Base-by-base conservation (phyloP, 2,888 invertebrate species). In the Acrocyrtus sp. region DNA sequence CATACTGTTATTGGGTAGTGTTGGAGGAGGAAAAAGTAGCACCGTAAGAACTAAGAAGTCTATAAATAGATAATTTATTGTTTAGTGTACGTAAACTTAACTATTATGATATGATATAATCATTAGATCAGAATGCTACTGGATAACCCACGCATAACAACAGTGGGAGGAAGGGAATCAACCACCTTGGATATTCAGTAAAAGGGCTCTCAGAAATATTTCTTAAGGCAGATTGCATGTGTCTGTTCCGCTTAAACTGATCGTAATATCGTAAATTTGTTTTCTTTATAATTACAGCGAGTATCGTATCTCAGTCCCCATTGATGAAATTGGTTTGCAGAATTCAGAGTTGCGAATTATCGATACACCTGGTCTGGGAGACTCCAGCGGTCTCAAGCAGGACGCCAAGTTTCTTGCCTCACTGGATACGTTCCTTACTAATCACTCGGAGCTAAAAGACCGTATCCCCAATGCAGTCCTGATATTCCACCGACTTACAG, bases 11-110 rank as follows among this genome's bases (percentile, higher is more conserved):
- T 12, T 77, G 8, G 76, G 76, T 27, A 12, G 62, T 0, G 68
- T 65, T 3, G 74, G 74, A 15, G 39, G 72, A n/a, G 76, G 76
- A 34, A 77, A 77, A 57, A 74, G 70, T n/a, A 51, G 45, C 6
- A 47, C 76, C 1, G 76, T 77, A 72, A 63, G 54, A 63, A 27
- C 22, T 41, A 53, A 51, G n/a, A n/a, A n/a, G n/a, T n/a, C n/a
- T n/a, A n/a, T n/a, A n/a, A n/a, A n/a, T n/a, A n/a, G n/a, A n/a
- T n/a, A n/a, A n/a, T n/a, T n/a, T n/a, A n/a, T n/a, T n/a, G n/a
- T n/a, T n/a, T n/a, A n/a, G n/a, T n/a, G n/a, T n/a, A n/a, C n/a
- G n/a, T n/a, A n/a, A n/a, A n/a, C n/a, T n/a, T n/a, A n/a, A n/a
- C n/a, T n/a, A n/a, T n/a, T n/a, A n/a, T n/a, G n/a, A n/a, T n/a